These are phyloP conservation scores for Sebastes diaconus DNA, from an alignment of 2,797 vertebrate genomes.

Conservation along the genomic window DNA sequence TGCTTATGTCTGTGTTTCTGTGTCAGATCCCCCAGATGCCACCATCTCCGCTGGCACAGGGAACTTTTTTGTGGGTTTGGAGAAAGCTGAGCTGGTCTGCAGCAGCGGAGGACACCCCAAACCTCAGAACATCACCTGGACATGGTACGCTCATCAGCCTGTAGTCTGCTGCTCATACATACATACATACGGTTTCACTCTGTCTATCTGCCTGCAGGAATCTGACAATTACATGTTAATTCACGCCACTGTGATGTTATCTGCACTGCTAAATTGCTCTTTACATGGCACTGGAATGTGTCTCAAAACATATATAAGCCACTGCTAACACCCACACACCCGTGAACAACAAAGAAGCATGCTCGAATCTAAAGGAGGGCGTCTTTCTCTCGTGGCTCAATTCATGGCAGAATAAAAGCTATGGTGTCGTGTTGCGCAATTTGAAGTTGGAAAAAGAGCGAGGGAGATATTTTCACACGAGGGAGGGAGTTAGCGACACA, in stretches of 20 bases:
- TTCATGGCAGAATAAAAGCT: conserved; percentile 54
- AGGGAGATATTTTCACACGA: conserved; percentile 64
- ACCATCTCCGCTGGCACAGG: conserved; percentile 44
- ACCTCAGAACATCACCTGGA: conserved; percentile 80
- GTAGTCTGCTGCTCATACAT: not conserved
- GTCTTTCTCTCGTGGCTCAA: conserved; percentile 1
- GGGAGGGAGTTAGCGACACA: conserved; percentile 33
- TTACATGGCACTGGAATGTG: conserved; percentile 50
- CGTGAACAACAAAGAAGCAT: conserved; percentile 35
- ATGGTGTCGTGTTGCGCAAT: conserved; percentile 60
- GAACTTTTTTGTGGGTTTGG: conserved; percentile 63
- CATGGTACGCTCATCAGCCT: conserved; percentile 63
- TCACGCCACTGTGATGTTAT: conserved; percentile 8
- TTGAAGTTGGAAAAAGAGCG: conserved; percentile 17
- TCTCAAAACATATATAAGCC: conserved; percentile 39
- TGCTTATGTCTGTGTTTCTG: conserved; percentile 31
- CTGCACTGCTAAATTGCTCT: conserved; percentile 25
- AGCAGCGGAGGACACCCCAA: conserved; percentile 68
- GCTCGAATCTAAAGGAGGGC: conserved; percentile 14
- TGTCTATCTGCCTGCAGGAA: conserved; percentile 11
- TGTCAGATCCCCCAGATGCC: conserved; percentile 81
- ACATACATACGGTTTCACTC: not conserved
- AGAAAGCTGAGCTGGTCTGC: conserved; percentile 75
- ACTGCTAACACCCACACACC: not conserved
- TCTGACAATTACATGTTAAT: conserved; percentile 38